Evolutionary conservation across 2,888 invertebrate species (phyloP).

Genomic region (Pediacus dermestoides): DNA sequence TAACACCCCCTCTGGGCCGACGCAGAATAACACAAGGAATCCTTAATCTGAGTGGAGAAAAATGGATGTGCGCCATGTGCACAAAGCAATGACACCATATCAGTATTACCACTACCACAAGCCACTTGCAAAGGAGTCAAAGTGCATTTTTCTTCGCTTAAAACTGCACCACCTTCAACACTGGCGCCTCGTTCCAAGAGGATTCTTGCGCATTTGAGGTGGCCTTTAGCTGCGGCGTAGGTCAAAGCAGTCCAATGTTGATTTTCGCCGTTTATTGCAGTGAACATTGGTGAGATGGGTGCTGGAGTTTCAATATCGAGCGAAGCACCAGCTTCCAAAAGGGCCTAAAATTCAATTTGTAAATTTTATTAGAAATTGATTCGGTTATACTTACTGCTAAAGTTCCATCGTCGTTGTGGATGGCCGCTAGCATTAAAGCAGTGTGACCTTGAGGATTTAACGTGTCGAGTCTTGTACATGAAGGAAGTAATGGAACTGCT

Average conservation of each 20-base stretch:
- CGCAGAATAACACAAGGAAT: slow-evolving; percentile 80
- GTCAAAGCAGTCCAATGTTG: slow-evolving; percentile 87
- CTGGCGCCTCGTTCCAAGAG: slow-evolving; percentile 76
- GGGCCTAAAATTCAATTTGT: slow-evolving; percentile 42
- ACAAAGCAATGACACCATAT: slow-evolving; percentile 74
- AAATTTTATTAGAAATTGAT: too few relatives aligned
- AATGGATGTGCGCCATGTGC: slow-evolving; percentile 87
- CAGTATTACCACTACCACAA: slow-evolving; percentile 75
- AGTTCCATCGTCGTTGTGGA: slow-evolving; percentile 75
- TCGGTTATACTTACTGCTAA: slow-evolving; percentile 60
- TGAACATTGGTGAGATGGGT: slow-evolving; percentile 50
- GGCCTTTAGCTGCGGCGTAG: slow-evolving; percentile 68
- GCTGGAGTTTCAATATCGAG: slow-evolving; percentile 80
- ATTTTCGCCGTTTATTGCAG: slow-evolving; percentile 61
- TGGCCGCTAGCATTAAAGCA: slow-evolving; percentile 78
- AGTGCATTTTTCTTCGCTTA: slow-evolving; percentile 81
- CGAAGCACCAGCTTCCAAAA: slow-evolving; percentile 73
- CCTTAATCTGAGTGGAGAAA: slow-evolving; percentile 77
- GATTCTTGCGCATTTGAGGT: slow-evolving; percentile 55
- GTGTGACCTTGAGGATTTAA: slow-evolving; percentile 76
- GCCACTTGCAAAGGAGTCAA: slow-evolving; percentile 85
- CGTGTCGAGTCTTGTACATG: slow-evolving; percentile 68
- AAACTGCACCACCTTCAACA: slow-evolving; percentile 80
- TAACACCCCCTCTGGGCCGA: slow-evolving; percentile 84
- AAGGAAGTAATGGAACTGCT: slow-evolving; percentile 71